phyloP scores from a whole-genome alignment of 1,140 invertebrate species.

The Archivesica marissinica region DNA sequence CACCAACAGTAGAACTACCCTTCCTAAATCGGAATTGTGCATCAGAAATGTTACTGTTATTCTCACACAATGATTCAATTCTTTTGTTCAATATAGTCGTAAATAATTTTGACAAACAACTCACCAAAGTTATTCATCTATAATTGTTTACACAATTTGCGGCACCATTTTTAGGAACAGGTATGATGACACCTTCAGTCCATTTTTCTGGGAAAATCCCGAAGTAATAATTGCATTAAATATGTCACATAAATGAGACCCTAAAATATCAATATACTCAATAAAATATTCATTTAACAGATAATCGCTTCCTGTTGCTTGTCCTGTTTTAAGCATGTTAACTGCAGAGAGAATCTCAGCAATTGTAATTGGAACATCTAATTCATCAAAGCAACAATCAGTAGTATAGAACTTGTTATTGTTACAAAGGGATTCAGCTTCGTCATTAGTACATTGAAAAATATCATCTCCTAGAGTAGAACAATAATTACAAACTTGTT shows the following conservation, averaged over 20 bases:
- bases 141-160: slow-evolving; percentile 55
- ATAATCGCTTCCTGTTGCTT: slow-evolving; percentile 20
- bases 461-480: background rate
- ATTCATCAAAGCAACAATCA: background rate
- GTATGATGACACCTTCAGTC: slow-evolving; percentile 57
- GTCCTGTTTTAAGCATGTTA: background rate
- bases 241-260: slow-evolving; percentile 4
- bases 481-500: background rate
- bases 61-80: slow-evolving; percentile 27
- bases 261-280: slow-evolving; percentile 19
- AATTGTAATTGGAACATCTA: background rate
- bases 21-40: slow-evolving; percentile 59
- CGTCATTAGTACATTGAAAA: background rate
- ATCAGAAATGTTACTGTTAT: slow-evolving; percentile 41
- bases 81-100: slow-evolving; percentile 56
- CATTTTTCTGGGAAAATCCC: slow-evolving; percentile 51
- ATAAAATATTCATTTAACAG: slow-evolving; percentile 62
- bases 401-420: background rate
- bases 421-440: background rate
- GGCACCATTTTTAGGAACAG: slow-evolving; percentile 56
- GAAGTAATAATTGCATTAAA: slow-evolving; percentile 55
- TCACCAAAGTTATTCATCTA: slow-evolving; percentile 60
- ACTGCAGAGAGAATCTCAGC: slow-evolving; percentile 1
- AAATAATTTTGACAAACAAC: slow-evolving; percentile 58
- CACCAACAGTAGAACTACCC: slow-evolving; percentile 51